Evolutionary conservation across 2,888 invertebrate species (phyloP), one percentile per base, ranked within the genome.

Genomic region (Drosophila lacicola): DNA sequence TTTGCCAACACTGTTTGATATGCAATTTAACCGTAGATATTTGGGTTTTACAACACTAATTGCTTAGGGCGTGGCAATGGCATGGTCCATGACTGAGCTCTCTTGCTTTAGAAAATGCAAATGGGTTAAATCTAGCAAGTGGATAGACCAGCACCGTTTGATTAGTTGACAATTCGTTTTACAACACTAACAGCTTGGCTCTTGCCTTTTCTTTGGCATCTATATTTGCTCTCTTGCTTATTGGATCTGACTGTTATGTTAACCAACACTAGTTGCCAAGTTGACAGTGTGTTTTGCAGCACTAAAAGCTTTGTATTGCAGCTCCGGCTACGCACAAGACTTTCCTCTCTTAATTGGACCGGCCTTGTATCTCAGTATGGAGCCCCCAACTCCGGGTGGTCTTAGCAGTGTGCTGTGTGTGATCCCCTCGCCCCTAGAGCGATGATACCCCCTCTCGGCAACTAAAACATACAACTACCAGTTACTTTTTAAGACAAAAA

Each of bases 401-500:
- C 51, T 45, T 3, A 13, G 14, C 13, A 41, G 33, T 41, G 37
- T 6, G 25, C 25, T 25, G 25, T 25, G 37, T 17, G 25, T n/a
- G 13, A 9, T 4, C 19, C 14, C 41, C 19, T 2, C 34, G 10
- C 8, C 36, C 25, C n/a, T n/a, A 8, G 29, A 29, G 6, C 25
- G 1, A 25, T 8, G 8, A 29, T 29, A 29, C 25, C 13, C 33
- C 17, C 9, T 21, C 17, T 11, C 33, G 5, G 25, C 29, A 60
- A 46, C 45, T 33, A 46, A 46, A 58, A 19, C 25, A 21, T 10
- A 17, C 41, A 53, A 13, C 58, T 33, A 36, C 53, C 68, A 60
- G 47, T 68, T 47, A 53, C 47, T 21, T 37, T 11, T 25, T 13
- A 10, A 41, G 44, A 25, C 34, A 60, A 61, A 72, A 72, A 68